Evolutionary conservation across 2,888 invertebrate species (phyloP).

Genomic region (Chouioia cunea): DNA sequence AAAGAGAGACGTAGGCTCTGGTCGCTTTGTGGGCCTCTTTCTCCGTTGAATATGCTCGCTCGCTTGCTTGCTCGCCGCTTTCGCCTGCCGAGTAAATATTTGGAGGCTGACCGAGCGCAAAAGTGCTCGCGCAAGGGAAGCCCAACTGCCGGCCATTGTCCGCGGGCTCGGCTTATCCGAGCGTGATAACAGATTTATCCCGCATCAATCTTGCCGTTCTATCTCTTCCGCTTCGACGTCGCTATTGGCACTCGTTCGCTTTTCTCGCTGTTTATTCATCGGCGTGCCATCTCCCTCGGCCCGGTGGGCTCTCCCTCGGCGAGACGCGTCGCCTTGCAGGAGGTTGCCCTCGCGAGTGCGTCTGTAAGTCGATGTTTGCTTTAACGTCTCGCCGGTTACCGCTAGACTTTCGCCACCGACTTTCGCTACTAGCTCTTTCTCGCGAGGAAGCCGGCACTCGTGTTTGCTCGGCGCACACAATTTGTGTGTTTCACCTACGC

Average conservation of each 20-base stretch:
- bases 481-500: slow-evolving; percentile 64
- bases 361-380: slow-evolving; percentile 66
- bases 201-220: slow-evolving; percentile 47
- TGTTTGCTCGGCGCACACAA: slow-evolving; percentile 65
- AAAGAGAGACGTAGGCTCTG: background rate
- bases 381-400: slow-evolving; percentile 64
- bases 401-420: slow-evolving; percentile 43
- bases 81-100: slow-evolving; percentile 62
- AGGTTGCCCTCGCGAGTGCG: slow-evolving; percentile 50
- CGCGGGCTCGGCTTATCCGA: slow-evolving; percentile 56
- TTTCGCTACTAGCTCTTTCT: too few relatives aligned
- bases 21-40: slow-evolving; percentile 11
- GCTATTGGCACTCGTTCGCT: slow-evolving; percentile 48
- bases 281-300: background rate
- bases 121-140: slow-evolving; percentile 48
- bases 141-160: slow-evolving; percentile 28
- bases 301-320: slow-evolving; percentile 4
- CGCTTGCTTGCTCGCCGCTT: too few relatives aligned
- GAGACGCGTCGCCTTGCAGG: too few relatives aligned
- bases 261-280: background rate
- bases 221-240: slow-evolving; percentile 28
- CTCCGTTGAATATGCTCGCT: slow-evolving; percentile 30
- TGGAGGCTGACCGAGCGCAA: slow-evolving; percentile 60
- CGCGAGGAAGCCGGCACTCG: slow-evolving; percentile 32
- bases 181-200: slow-evolving; percentile 67